Base-by-base conservation (phyloP, 2,113 vertebrate species). In the Callionymus lyra region DNA sequence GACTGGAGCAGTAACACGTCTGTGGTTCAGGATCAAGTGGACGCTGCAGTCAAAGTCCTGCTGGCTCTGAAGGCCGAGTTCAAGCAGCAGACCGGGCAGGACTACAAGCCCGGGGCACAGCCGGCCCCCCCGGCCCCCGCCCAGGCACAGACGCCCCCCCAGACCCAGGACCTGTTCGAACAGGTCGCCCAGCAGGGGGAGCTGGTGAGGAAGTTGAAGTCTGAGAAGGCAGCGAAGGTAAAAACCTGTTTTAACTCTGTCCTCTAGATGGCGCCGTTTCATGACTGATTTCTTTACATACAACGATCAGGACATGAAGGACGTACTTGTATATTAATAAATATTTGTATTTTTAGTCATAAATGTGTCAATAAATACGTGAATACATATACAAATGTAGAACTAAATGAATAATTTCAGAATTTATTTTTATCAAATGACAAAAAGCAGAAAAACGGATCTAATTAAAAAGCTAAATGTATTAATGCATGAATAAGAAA, bases 171-270 rank as follows among this genome's bases (percentile, higher is more conserved):
- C 41, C 48, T 83, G 6, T 87, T 85, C 41, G 76, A 88, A 41
- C 65, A 73, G 27, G 85, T 91, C 1, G 56, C 80, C 36, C 63
- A 85, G 31, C 90, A 91, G 59, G 91, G 91, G 15, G 89, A 92
- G 10, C 27, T 81, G 11, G 88, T 91, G 40, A 83, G 89, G 59
- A 89, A 87, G 70, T 76, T 93, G 55, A 93, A 90, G 77, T 72
- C 80, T 48, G 87, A 84, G 60, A 90, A 86, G 56, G 76, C 77
- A 16, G 65, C 78, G 2, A 86, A 85, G 82, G 84, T 81, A 78
- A 70, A 59, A 14, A 8, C 21, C 8, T 27, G n/a, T 47, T 44
- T 0, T n/a, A n/a, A n/a, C n/a, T n/a, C n/a, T n/a, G n/a, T n/a
- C n/a, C n/a, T n/a, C n/a, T n/a, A n/a, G n/a, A n/a, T n/a, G n/a